A percentile compares a stretch with the other conserved stretches of the same genome.
Conservation (phyloP, 2,797 vertebrate species). For the Glyptemys insculpta region DNA sequence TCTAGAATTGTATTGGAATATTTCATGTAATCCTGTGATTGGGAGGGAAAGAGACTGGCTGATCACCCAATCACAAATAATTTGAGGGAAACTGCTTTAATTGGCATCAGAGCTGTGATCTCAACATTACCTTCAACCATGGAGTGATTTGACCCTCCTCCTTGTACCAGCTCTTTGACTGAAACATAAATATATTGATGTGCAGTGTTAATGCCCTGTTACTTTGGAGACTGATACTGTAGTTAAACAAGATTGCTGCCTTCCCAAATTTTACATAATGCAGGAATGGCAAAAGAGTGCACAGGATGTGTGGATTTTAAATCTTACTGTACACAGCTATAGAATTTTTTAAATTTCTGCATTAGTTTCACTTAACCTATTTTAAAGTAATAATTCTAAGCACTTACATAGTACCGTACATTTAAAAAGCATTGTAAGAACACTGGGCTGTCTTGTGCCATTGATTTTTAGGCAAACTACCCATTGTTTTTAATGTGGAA, state of each 20-base stretch:
- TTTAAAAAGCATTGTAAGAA: not conserved
- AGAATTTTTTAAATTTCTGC: not conserved
- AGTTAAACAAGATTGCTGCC: not conserved
- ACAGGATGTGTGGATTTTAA: not conserved
- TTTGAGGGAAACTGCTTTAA: not conserved
- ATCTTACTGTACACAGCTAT: not conserved
- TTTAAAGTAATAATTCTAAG: conserved; percentile 22
- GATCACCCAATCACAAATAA: not conserved
- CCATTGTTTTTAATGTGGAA: not conserved
- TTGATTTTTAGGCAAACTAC: not conserved
- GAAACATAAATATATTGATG: not conserved
- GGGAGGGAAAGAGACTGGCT: not conserved
- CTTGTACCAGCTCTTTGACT: not conserved
- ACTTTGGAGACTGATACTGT: not conserved
- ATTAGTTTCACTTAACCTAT: not conserved
- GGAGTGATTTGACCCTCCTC: not conserved
- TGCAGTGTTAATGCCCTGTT: not conserved
- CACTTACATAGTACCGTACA: not conserved
- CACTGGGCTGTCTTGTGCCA: not conserved
- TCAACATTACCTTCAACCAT: not conserved
- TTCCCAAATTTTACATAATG: not conserved
- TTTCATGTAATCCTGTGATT: not conserved
- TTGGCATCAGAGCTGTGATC: not conserved
- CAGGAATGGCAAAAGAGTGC: not conserved
- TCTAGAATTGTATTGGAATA: not conserved